Evolutionary conservation across 2,888 invertebrate species (phyloP), one percentile per base, ranked within the genome.

Genomic region (Hyppa rectilinea): DNA sequence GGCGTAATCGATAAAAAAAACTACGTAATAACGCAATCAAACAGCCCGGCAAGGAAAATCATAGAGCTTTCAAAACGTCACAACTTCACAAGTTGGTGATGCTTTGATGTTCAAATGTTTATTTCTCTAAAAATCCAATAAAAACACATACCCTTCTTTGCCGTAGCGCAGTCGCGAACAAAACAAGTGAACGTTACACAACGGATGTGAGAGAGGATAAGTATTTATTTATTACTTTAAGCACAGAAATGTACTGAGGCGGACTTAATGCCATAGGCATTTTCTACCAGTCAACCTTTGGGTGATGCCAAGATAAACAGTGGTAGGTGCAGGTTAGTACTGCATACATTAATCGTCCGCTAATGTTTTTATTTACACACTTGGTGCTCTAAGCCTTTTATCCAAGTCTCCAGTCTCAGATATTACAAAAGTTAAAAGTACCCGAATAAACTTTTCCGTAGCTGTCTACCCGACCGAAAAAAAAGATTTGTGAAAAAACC

Each of bases 1-100:
- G 31, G 26, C n/a, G 43, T 40, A 64, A 78, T 68, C 80, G 56
- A 78, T 78, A 69, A 62, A 78, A 80, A 80, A 78, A 80, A 80
- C 45, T 26, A 59, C 55, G 68, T 64, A 56, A 61, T 53, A 64
- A 58, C 56, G 60, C 50, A 59, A 56, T 60, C 47, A 64, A 47
- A 76, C 17, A 40, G 38, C 23, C 34, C 20, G 38, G 23, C 34
- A 68, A 71, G 34, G 20, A 43, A 49, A 45, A 62, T 52, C 20
- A 6, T 43, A 50, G 9, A 49, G 29, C 38, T 71, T 73, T 38
- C 7, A 58, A 47, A 29, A 53, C 29, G 26, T 56, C 31, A 29
- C 47, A 29, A 53, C 29, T n/a, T 56, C 31, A 29, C 47, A 64
- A 49, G 64, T 47, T 75, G 40, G 14, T 29, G n/a, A 34, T 14